These are phyloP conservation scores for Lucilia cuprina DNA, from an alignment of 1,140 invertebrate genomes.

Conservation along the genomic window DNA sequence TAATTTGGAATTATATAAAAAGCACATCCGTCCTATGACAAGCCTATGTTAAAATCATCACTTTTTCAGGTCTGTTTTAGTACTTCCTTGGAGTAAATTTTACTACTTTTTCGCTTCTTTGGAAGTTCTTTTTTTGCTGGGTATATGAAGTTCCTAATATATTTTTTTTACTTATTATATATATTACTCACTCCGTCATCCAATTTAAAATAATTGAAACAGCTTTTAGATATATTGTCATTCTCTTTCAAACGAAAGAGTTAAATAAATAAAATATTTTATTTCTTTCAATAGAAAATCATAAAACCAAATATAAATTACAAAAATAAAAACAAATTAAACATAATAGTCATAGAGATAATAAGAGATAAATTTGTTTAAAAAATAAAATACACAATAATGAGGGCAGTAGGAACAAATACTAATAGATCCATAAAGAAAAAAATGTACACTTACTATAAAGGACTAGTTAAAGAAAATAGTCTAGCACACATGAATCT, in stretches of 20 bases:
- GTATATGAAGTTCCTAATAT: too few relatives aligned
- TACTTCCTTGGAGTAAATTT: too few relatives aligned
- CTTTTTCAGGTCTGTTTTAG: too few relatives aligned
- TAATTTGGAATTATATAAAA: too few relatives aligned
- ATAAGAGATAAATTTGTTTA: background rate
- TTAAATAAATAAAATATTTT: constrained; percentile 8
- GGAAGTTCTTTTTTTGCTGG: too few relatives aligned
- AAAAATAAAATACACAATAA: background rate
- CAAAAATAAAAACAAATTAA: background rate
- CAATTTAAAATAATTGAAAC: background rate
- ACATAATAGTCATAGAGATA: background rate
- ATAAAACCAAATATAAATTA: background rate
- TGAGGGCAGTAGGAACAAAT: constrained; percentile 6
- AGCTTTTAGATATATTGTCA: background rate
- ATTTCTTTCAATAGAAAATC: background rate
- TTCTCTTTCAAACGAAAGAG: constrained; percentile 17
- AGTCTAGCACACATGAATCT: background rate
- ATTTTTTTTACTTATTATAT: too few relatives aligned
- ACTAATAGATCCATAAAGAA: background rate
- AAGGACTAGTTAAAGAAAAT: background rate
- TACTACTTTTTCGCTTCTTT: too few relatives aligned
- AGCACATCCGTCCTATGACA: too few relatives aligned
- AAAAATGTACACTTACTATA: background rate
- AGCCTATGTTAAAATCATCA: too few relatives aligned
- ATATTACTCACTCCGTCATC: too few relatives aligned